These are phyloP conservation scores for Rotaria sp. DNA, from an alignment of 2,888 invertebrate species.

Conservation along the genomic window DNA sequence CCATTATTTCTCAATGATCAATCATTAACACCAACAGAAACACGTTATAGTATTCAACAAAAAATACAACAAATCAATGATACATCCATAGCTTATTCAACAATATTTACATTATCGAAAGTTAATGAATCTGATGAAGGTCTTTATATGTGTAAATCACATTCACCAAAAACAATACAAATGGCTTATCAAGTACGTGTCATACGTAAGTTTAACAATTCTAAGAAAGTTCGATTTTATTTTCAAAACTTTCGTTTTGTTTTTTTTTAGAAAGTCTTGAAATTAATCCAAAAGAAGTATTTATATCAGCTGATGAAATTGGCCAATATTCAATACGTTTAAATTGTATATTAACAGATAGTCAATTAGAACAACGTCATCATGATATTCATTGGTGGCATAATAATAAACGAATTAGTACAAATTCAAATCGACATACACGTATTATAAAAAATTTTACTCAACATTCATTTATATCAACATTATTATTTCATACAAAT, in stretches of 20 bases:
- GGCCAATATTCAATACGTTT: neutral
- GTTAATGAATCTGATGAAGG: neutral
- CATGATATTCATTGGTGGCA: conserved; percentile 14
- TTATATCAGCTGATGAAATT: neutral
- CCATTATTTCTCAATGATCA: conserved; percentile 12
- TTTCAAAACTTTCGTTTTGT: neutral
- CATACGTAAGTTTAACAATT: neutral
- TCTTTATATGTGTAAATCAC: conserved; percentile 4
- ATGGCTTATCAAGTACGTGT: neutral
- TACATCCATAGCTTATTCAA: neutral
- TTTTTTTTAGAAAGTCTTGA: conserved; percentile 9
- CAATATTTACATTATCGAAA: neutral
- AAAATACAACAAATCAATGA: neutral
- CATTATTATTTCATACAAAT: neutral
- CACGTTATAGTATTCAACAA: conserved; percentile 30
- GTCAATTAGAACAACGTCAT: neutral
- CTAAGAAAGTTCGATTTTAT: no score
- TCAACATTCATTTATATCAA: neutral
- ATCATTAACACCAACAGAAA: neutral
- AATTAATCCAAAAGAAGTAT: neutral
- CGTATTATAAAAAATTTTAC: neutral
- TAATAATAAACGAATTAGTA: neutral
- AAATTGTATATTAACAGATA: conserved; percentile 16
- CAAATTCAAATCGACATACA: neutral
- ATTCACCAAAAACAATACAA: neutral